Percentiles rank a stretch among this genome's conserved stretches.
Conservation (phyloP, 2,888 invertebrate genomes). For the Hoplodrina ambigua region DNA sequence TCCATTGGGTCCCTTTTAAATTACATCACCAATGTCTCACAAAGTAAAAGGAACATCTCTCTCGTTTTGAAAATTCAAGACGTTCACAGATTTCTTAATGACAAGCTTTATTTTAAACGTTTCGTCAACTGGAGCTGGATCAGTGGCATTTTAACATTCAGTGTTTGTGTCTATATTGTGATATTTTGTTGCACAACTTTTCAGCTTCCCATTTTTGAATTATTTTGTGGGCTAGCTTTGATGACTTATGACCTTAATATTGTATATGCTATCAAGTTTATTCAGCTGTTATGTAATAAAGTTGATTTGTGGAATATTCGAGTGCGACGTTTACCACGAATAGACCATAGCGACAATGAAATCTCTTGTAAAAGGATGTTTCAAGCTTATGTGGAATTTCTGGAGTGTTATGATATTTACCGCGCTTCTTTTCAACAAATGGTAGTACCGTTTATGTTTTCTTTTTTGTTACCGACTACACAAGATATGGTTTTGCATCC, state of each 20-base stretch:
- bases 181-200: no score
- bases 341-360: background rate
- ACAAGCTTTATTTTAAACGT: background rate
- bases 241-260: constrained; percentile 28
- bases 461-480: background rate
- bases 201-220: no score
- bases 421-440: background rate
- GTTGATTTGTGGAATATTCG: constrained; percentile 39
- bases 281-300: constrained; percentile 30
- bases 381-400: constrained; percentile 15
- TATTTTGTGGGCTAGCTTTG: background rate
- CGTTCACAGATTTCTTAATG: background rate
- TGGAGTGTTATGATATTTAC: constrained; percentile 24
- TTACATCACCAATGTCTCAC: background rate
- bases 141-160: background rate
- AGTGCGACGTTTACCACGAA: background rate
- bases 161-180: no score
- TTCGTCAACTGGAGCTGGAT: background rate
- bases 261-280: constrained; percentile 4
- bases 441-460: background rate
- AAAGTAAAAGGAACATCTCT: background rate
- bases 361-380: constrained; percentile 12
- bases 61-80: background rate
- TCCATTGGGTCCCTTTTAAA: background rate
- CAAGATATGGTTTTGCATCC: no score